Base-by-base conservation (phyloP, 2,888 invertebrate genomes). In the Oscheius sp. region DNA sequence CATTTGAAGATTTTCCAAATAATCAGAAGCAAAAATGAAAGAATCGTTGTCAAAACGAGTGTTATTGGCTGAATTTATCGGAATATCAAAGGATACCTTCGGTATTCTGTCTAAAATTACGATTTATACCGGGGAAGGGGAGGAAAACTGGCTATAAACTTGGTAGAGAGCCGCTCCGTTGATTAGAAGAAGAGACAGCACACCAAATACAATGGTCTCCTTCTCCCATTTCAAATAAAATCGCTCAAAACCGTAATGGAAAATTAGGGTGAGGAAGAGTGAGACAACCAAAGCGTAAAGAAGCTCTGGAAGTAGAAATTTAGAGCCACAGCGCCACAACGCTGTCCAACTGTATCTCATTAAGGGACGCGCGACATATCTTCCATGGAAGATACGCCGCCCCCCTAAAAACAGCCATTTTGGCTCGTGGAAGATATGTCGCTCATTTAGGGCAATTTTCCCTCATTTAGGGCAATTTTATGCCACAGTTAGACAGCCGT, bases 191-290 rank as follows among this genome's bases (percentile, higher is more conserved):
- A 52, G 18, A 18, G 13, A n/a, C 21, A 55, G 23, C 13, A 25
- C 5, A 21, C 7, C 6, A 25, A 13, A 12, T 18, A 55, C 3
- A 25, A 55, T 55, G 21, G 55, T 25, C 23, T 23, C 23, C 25
- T 55, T 55, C 23, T 55, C 55, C 21, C 55, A 55, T 21, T 55
- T 21, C 23, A 55, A 25, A 55, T 55, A 55, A 13, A 21, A 18
- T 6, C 25, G 16, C 25, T 55, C 55, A 21, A 55, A 55, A 13
- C 12, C 12, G 21, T 55, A 23, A 23, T 55, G 25, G 13, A 55
- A 3, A 25, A 55, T 55, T 6, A 55, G 13, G 21, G 18, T 23
- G 25, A 55, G 2, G 5, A 55, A 55, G 13, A 23, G 23, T 13
- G 61, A 61, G 1, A 1, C 18, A 41, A 21, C 3, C n/a, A 61